Conservation (phyloP, 2,888 invertebrate species). For the Scaptomyza caliginosa region DNA sequence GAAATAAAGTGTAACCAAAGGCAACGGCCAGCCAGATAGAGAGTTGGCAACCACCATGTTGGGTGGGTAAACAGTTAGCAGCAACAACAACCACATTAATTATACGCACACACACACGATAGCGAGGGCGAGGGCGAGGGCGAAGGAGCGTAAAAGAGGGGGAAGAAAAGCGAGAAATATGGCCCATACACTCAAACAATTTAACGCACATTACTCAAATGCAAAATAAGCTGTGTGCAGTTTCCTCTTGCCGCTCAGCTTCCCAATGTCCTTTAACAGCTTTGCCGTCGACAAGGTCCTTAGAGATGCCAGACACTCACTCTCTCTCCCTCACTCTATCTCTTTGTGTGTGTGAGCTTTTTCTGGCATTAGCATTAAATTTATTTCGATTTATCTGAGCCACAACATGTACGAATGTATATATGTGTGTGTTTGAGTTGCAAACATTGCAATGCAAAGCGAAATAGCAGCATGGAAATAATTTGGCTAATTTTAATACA, state of each 20-base stretch:
- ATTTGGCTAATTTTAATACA: conserved; percentile 2
- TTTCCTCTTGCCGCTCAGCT: conserved; percentile 2
- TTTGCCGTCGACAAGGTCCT: conserved; percentile 1
- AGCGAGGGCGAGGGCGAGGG: background rate
- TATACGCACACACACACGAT: conserved; percentile 42
- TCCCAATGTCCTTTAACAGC: conserved; percentile 5
- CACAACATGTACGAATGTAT: background rate
- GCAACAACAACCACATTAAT: conserved; percentile 64
- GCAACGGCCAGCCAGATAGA: conserved; percentile 40
- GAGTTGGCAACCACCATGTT: conserved; percentile 3
- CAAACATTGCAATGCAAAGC: background rate
- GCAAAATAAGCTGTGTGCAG: conserved; percentile 61
- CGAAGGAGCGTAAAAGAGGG: background rate
- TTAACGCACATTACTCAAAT: conserved; percentile 66
- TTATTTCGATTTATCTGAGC: conserved; percentile 61
- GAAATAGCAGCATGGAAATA: background rate
- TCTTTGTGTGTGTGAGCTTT: conserved; percentile 15
- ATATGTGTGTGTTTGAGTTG: background rate
- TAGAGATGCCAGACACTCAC: conserved; percentile 2
- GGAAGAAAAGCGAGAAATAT: background rate
- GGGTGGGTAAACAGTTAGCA: conserved; percentile 22
- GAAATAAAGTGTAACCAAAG: conserved; percentile 64
- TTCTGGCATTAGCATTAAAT: conserved; percentile 56
- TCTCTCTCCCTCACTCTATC: background rate
- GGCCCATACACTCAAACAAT: conserved; percentile 54